Evolutionary conservation across 2,888 invertebrate species (phyloP).

Genomic region (Nemotelus nigrinus): DNA sequence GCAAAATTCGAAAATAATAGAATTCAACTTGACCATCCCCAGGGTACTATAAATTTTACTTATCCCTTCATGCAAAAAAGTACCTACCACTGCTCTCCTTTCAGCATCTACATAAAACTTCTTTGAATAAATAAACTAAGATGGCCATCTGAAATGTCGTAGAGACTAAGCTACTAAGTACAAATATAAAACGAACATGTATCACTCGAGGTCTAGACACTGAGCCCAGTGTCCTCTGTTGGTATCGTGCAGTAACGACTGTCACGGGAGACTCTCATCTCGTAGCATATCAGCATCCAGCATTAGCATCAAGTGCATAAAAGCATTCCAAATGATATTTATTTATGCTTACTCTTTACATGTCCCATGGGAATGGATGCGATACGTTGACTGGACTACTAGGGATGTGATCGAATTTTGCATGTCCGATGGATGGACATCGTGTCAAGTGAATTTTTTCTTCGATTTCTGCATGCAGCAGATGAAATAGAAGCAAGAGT

Average conservation of each 20-base stretch:
- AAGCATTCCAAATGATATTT: conserved; percentile 44
- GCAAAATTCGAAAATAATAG: conserved; percentile 52
- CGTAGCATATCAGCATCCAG: neutral
- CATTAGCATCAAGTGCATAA: conserved; percentile 39
- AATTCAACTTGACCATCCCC: conserved; percentile 57
- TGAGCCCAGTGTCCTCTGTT: neutral
- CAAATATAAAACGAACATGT: conserved; percentile 38
- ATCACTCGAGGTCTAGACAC: conserved; percentile 40
- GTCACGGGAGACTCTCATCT: too few relatives aligned
- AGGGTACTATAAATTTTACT: conserved; percentile 65
- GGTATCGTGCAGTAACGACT: too few relatives aligned
- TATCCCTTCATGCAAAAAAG: conserved; percentile 25
- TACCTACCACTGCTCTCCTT: neutral
- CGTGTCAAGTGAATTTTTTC: too few relatives aligned
- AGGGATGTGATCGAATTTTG: conserved; percentile 32
- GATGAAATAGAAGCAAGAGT: too few relatives aligned
- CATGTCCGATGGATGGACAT: conserved; percentile 15
- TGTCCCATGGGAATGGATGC: conserved; percentile 15
- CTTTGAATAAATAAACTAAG: conserved; percentile 37
- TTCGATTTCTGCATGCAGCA: too few relatives aligned
- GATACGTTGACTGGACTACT: neutral
- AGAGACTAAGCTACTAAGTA: conserved; percentile 37
- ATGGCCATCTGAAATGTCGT: conserved; percentile 12
- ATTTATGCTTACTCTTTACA: conserved; percentile 22
- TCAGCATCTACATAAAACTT: conserved; percentile 36